A percentile compares a stretch with the other conserved stretches of the same genome.
These are phyloP conservation scores for Philonicus albiceps DNA, from an alignment of 2,888 invertebrate genomes.

Conservation along the genomic window DNA sequence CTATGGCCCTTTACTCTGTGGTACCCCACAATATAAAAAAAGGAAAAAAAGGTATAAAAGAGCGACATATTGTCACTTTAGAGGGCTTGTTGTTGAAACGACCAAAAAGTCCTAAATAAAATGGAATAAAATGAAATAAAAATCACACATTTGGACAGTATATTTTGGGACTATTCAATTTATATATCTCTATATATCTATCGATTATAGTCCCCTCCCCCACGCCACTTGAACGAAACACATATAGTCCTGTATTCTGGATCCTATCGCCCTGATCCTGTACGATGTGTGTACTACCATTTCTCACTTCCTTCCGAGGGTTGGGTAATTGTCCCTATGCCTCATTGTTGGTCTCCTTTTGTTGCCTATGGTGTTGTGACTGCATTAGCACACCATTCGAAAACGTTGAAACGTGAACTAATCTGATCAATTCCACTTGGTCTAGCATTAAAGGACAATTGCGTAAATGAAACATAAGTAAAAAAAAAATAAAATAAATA, in stretches of 20 bases:
- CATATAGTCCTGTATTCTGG: background rate
- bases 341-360: background rate
- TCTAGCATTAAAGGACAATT: background rate
- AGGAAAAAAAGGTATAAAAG: background rate
- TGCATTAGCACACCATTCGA: background rate
- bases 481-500: too few relatives aligned
- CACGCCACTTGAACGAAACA: background rate
- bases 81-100: background rate
- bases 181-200: too few relatives aligned
- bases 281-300: background rate
- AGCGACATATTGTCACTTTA: background rate
- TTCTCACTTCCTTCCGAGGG: background rate
- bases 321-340: background rate
- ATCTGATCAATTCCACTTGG: slow-evolving; percentile 10
- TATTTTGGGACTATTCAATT: too few relatives aligned
- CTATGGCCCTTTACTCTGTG: background rate
- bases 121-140: background rate
- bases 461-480: background rate
- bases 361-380: background rate
- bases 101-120: background rate
- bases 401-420: background rate
- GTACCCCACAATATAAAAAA: background rate
- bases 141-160: background rate
- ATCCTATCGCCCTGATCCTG: background rate
- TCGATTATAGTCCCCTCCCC: background rate